Conservation (phyloP, 2,113 vertebrate species). For the Dipodomys merriami region DNA sequence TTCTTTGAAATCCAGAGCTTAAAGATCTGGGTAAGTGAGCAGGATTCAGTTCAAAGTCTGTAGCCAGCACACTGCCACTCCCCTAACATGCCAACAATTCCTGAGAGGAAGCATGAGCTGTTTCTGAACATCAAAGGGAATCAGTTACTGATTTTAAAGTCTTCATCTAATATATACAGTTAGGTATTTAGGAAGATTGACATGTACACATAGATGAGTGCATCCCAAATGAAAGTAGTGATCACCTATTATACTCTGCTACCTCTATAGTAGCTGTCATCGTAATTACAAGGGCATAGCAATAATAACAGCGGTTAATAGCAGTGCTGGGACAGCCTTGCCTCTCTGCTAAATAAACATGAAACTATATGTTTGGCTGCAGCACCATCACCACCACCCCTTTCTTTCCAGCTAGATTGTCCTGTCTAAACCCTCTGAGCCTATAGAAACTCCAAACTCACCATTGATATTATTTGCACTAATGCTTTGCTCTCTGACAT, state of each 20-base stretch:
- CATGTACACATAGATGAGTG: neutral
- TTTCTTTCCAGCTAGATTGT: neutral
- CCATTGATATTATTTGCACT: neutral
- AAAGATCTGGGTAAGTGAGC: neutral
- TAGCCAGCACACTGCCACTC: neutral
- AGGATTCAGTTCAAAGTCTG: slow-evolving; percentile 5
- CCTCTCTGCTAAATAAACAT: neutral
- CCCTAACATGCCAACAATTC: neutral
- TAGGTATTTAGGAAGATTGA: slow-evolving; percentile 20
- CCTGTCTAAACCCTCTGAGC: neutral
- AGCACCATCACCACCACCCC: neutral
- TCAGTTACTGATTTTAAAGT: slow-evolving; percentile 19
- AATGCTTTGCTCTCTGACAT: neutral
- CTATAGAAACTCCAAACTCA: neutral
- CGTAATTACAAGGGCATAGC: neutral
- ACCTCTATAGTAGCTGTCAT: neutral
- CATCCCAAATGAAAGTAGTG: neutral
- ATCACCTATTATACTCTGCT: neutral
- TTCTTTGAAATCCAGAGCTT: slow-evolving; percentile 11
- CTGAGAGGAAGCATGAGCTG: neutral
- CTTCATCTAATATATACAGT: neutral
- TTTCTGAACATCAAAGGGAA: neutral
- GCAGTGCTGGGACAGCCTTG: neutral
- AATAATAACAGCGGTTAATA: neutral
- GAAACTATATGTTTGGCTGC: neutral